These are phyloP conservation scores for Heliconius cydno DNA, from an alignment of 2,888 invertebrate species.

Conservation along the genomic window DNA sequence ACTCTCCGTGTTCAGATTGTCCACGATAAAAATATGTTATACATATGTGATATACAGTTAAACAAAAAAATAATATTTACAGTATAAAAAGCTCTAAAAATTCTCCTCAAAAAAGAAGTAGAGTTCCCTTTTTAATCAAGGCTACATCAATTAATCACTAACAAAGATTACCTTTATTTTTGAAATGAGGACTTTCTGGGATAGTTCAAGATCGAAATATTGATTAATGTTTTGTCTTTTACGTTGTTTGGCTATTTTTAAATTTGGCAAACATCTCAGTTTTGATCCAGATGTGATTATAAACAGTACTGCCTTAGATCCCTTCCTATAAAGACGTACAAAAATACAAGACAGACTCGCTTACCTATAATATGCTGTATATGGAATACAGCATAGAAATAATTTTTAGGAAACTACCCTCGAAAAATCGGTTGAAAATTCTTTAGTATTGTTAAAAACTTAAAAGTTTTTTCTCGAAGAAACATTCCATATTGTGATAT, in stretches of 20 bases:
- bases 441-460: conserved; percentile 45
- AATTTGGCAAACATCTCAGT: conserved; percentile 62
- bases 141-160: not conserved
- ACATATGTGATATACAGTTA: no score
- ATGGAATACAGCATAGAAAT: conserved; percentile 65
- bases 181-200: not conserved
- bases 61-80: no score
- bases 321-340: conserved; percentile 49
- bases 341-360: not conserved
- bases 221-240: conserved; percentile 47
- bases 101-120: not conserved
- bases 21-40: no score
- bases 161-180: not conserved
- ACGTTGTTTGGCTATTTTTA: conserved; percentile 62
- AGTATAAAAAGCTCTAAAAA: not conserved
- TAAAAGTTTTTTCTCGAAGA: conserved; percentile 23
- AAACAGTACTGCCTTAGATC: conserved; percentile 57
- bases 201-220: conserved; percentile 3
- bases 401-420: conserved; percentile 64
- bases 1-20: no score
- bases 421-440: conserved; percentile 58
- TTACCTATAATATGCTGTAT: conserved; percentile 66
- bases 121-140: not conserved
- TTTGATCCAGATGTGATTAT: conserved; percentile 53
- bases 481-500: conserved; percentile 51